Evolutionary conservation across 2,888 invertebrate species (phyloP).

Genomic region (Lacanobia wlatinum): DNA sequence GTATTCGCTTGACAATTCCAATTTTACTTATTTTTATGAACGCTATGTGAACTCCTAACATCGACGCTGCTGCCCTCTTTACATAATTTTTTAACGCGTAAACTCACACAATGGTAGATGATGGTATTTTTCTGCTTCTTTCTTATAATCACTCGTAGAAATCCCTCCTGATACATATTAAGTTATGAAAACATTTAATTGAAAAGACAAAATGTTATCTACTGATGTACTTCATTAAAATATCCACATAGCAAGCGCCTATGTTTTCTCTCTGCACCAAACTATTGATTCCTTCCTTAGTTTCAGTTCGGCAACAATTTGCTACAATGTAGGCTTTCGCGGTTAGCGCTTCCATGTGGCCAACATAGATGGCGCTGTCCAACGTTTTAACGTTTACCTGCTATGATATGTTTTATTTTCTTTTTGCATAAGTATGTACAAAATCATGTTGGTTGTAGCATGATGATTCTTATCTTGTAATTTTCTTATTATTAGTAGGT

Average conservation of each 20-base stretch:
- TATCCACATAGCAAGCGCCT: constrained; percentile 26
- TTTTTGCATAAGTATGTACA: too few relatives aligned
- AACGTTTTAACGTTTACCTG: neutral
- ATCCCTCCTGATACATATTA: neutral
- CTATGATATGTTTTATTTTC: too few relatives aligned
- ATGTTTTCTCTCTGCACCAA: constrained; percentile 24
- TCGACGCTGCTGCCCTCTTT: constrained; percentile 38
- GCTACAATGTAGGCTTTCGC: constrained; percentile 68
- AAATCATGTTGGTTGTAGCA: neutral
- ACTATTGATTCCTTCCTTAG: constrained; percentile 40
- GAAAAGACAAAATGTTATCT: neutral
- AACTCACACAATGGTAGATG: neutral
- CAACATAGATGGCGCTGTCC: constrained; percentile 56
- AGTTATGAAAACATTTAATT: neutral
- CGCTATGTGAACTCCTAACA: neutral
- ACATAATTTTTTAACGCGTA: neutral
- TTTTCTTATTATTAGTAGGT: neutral
- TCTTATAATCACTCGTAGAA: neutral
- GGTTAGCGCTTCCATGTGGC: constrained; percentile 23
- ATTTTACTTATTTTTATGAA: neutral
- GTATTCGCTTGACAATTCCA: too few relatives aligned
- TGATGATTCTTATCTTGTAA: neutral
- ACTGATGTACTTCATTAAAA: too few relatives aligned
- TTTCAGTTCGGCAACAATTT: constrained; percentile 60
- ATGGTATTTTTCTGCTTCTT: neutral